Evolutionary conservation across 2,113 vertebrate genomes (phyloP), one percentile per base, ranked within the genome.

Genomic region (Phylloscopus trochilus): DNA sequence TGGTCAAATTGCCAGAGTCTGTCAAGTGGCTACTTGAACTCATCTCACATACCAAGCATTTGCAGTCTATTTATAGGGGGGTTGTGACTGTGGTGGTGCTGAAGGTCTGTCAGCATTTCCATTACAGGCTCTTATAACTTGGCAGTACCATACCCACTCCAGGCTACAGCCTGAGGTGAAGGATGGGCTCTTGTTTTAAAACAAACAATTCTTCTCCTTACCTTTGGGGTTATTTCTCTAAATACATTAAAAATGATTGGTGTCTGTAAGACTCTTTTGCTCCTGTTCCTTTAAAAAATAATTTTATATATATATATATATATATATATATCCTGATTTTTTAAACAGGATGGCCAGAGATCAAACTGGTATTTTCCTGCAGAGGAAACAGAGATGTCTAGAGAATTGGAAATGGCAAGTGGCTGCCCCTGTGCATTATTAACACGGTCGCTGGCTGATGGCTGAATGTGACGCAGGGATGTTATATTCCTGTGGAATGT

Each of bases 1-100:
- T 66, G 27, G 44, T 91, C 89, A 91, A 87, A 81, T 83, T 89
- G 87, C 56, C 93, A 93, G 56, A 47, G 80, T 92, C 77, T 92
- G 93, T 86, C 80, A 83, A 95, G 90, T 69, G 79, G 69, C 80
- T 74, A 62, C 91, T 84, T 83, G 84, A 82, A 89, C 67, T 80
- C 84, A 74, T 85, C 79, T 92, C 67, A 81, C 84, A 81, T 84
- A 77, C 87, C 78, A 93, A 39, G 66, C 81, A 93, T 94, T 92
- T 91, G 58, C 56, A 89, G 47, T 55, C 76, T 97, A 89, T 96
- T 96, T 96, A 95, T 95, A 97, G 86, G 77, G 56, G 0, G 19
- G 33, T 78, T 84, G 52, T 41, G 63, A 51, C 67, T 75, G 74
- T 1, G 0, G 72, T 60, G 82, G 56, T 83, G 73, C 81, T 96